A percentile compares a stretch with the other conserved stretches of the same genome.
phyloP scores from a whole-genome alignment of 2,888 invertebrate species.

The Pandemis heparana region DNA sequence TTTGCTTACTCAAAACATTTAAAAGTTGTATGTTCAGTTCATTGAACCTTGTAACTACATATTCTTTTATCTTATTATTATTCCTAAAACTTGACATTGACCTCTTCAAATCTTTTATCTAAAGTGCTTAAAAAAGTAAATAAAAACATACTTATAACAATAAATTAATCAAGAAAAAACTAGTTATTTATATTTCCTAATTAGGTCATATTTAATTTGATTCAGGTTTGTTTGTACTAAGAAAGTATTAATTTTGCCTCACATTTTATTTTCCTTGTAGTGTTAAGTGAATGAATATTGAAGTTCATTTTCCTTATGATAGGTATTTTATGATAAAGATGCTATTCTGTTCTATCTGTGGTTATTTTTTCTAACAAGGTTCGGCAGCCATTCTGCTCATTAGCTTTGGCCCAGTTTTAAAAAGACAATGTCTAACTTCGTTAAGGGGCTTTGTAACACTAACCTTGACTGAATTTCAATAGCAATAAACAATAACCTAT shows the following conservation, averaged over 20 bases:
- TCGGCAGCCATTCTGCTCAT: too few species aligned
- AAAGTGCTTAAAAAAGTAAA: background rate
- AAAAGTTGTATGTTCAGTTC: background rate
- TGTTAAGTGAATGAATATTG: too few species aligned
- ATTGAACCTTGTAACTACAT: background rate
- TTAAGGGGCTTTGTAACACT: too few species aligned
- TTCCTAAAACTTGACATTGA: slow-evolving; percentile 3
- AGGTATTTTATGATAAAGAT: too few species aligned
- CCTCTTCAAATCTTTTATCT: slow-evolving; percentile 17
- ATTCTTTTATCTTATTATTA: background rate
- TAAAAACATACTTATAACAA: background rate
- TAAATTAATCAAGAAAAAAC: background rate
- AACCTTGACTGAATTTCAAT: too few species aligned
- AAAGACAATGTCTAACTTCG: too few species aligned
- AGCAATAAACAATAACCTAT: too few species aligned
- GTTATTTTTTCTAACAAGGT: too few species aligned
- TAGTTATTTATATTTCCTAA: background rate
- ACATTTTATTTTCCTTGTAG: background rate
- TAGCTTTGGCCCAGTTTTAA: too few species aligned
- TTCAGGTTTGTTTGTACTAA: background rate
- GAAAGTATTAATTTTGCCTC: background rate
- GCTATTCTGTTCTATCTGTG: too few species aligned
- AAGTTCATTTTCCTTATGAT: too few species aligned
- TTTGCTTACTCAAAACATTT: background rate
- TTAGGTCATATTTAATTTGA: background rate